These are phyloP conservation scores for Spea hammondii DNA, from an alignment of 2,797 vertebrate genomes.

Conservation along the genomic window DNA sequence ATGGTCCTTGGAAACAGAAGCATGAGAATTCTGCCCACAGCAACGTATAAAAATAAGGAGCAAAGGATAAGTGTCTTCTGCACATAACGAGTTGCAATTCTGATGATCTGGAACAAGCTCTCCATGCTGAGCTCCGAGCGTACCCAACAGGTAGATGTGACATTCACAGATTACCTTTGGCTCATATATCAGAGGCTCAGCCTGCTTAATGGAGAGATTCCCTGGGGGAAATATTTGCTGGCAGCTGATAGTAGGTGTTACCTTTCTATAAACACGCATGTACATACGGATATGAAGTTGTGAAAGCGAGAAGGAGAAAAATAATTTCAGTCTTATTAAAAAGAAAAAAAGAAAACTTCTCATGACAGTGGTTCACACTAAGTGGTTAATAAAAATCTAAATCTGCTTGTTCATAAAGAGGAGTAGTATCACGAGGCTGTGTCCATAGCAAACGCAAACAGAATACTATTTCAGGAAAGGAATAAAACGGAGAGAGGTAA, in stretches of 20 bases:
- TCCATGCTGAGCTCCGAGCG: slow-evolving; percentile 2
- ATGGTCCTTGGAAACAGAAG: slow-evolving; percentile 70
- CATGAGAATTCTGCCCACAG: slow-evolving; percentile 60
- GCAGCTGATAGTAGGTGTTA: slow-evolving; percentile 32
- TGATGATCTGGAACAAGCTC: slow-evolving; percentile 14
- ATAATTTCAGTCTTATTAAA: neutral
- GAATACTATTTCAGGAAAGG: neutral
- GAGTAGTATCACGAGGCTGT: neutral
- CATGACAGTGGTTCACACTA: neutral
- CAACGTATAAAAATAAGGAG: slow-evolving; percentile 42
- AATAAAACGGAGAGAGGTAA: neutral
- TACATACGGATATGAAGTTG: slow-evolving; percentile 8
- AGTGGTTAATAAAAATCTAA: neutral
- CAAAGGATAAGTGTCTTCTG: slow-evolving; percentile 38
- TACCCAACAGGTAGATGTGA: slow-evolving; percentile 4
- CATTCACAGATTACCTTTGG: neutral
- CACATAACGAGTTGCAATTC: neutral
- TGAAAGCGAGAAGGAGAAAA: neutral
- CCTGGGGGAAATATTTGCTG: slow-evolving; percentile 39
- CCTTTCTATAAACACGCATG: slow-evolving; percentile 9
- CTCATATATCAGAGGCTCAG: slow-evolving; percentile 30
- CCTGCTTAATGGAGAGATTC: slow-evolving; percentile 28
- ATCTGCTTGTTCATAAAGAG: neutral
- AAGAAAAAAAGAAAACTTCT: neutral
- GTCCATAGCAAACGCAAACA: neutral